These are phyloP conservation scores for Parazoanthus swiftii DNA, from an alignment of 92 coral and sea anemone genomes.

Conservation along the genomic window DNA sequence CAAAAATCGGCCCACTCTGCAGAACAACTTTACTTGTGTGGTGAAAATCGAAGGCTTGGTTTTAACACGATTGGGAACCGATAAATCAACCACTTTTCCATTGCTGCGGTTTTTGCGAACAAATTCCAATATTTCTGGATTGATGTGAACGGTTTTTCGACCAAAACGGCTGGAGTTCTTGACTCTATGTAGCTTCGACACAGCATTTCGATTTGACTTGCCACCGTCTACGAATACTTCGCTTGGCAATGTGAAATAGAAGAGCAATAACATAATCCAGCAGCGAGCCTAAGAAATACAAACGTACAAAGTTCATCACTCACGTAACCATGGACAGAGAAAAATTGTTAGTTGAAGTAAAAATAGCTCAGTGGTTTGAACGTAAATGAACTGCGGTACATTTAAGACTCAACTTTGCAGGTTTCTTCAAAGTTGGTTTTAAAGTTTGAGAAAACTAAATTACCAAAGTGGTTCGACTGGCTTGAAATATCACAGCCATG, in stretches of 20 bases:
- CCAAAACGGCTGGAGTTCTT: conserved; percentile 30
- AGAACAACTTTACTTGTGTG: conserved; percentile 59
- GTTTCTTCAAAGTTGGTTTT: not conserved
- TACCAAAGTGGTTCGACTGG: not conserved
- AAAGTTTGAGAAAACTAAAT: not conserved
- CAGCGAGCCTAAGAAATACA: conserved; percentile 31
- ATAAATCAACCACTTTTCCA: conserved; percentile 14
- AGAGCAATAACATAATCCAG: conserved; percentile 18
- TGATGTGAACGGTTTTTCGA: conserved; percentile 10
- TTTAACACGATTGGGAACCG: not conserved
- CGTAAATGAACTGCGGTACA: not conserved
- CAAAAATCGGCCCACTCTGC: conserved; percentile 76
- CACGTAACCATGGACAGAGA: not conserved
- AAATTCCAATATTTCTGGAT: conserved; percentile 21
- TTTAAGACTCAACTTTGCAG: not conserved
- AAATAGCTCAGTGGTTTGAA: not conserved
- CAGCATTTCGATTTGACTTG: not conserved
- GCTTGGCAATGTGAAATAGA: conserved; percentile 33
- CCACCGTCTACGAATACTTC: conserved; percentile 24
- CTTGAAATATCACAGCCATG: conserved; percentile 6
- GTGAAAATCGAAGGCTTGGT: conserved; percentile 22
- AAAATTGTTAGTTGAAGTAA: not conserved
- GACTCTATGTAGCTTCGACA: conserved; percentile 4
- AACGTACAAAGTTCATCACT: not conserved
- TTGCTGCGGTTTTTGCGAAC: conserved; percentile 39